phyloP scores from a whole-genome alignment of 2,888 invertebrate genomes.

The Cactoblastis cactorum region DNA sequence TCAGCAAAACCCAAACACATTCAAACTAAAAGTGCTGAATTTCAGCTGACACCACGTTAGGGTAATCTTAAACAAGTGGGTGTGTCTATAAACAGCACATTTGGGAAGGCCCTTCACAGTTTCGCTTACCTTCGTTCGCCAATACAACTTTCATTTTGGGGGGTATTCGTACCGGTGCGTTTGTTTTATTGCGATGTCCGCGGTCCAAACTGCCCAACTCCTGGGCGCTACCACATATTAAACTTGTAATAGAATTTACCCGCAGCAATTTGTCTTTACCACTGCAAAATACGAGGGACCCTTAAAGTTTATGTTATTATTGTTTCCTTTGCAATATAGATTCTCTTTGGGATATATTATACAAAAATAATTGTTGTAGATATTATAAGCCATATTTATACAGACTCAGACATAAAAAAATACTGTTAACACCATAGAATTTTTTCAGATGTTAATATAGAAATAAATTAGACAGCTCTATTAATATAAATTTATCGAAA shows the following conservation, averaged over 20 bases:
- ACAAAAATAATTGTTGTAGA: no score
- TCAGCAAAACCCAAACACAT: neutral
- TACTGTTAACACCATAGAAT: no score
- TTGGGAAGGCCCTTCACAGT: constrained; percentile 25
- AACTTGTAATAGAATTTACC: constrained; percentile 39
- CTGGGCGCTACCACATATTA: constrained; percentile 29
- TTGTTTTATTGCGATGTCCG: constrained; percentile 49
- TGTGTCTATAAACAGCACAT: constrained; percentile 35
- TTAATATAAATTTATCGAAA: no score
- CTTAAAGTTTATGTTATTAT: constrained; percentile 9
- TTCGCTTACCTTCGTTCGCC: constrained; percentile 29
- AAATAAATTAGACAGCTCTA: no score
- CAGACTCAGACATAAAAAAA: no score
- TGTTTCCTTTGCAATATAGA: neutral
- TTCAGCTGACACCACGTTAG: constrained; percentile 5
- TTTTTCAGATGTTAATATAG: no score
- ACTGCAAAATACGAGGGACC: constrained; percentile 20
- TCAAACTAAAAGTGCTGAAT: constrained; percentile 5
- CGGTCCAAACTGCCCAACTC: constrained; percentile 42
- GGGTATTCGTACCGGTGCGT: constrained; percentile 40
- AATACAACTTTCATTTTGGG: constrained; percentile 38
- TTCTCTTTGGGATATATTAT: neutral
- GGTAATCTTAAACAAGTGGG: constrained; percentile 17
- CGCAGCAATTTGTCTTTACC: constrained; percentile 24
- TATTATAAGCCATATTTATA: no score